Evolutionary conservation across 2,797 vertebrate genomes (phyloP).

Genomic region (Linurgus olivaceus): DNA sequence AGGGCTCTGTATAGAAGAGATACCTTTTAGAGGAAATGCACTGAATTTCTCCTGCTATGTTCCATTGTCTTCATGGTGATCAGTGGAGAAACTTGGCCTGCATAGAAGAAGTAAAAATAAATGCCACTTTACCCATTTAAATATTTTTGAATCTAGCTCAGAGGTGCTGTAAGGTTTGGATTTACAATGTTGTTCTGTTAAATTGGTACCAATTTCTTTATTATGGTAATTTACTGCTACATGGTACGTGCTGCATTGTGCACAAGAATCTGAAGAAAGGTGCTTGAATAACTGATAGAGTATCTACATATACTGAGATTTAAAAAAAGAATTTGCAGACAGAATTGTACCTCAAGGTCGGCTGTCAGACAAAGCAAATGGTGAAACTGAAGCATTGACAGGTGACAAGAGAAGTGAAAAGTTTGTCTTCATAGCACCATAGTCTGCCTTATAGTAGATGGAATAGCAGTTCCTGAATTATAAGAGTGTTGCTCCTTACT

Average conservation of each 20-base stretch:
- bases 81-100: not conserved
- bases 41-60: not conserved
- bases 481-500: not conserved
- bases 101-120: not conserved
- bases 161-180: not conserved
- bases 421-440: not conserved
- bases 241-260: rapidly evolving
- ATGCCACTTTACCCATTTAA: not conserved
- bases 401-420: not conserved
- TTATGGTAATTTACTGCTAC: not conserved
- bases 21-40: not conserved
- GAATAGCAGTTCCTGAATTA: not conserved
- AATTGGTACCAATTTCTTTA: not conserved
- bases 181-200: not conserved
- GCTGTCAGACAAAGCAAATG: not conserved
- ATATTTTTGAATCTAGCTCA: not conserved
- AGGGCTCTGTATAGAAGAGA: not conserved
- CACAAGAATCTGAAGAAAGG: not conserved
- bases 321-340: not conserved
- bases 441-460: not conserved
- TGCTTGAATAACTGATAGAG: not conserved
- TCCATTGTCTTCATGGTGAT: not conserved
- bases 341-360: not conserved
- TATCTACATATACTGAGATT: not conserved
- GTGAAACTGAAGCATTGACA: not conserved